Conservation (phyloP, 2,888 invertebrate species). For the Maniola hyperantus region DNA sequence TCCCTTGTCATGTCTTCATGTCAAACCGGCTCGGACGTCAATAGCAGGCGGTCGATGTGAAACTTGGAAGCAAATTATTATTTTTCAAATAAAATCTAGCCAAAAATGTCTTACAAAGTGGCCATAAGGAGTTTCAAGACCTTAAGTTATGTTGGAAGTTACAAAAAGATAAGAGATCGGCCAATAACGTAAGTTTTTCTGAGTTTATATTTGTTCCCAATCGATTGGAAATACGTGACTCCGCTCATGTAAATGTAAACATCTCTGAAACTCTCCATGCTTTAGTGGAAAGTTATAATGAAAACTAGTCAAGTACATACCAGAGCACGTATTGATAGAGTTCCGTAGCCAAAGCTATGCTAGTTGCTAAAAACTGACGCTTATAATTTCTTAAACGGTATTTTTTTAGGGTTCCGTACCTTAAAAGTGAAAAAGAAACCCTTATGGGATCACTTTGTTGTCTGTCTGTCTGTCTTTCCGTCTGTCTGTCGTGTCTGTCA, state of each 20-base stretch:
- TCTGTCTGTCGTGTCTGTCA: no score
- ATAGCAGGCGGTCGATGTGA: constrained; percentile 3
- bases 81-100: constrained; percentile 52
- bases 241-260: constrained; percentile 25
- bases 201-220: neutral
- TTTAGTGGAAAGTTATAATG: neutral
- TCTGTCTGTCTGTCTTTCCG: no score
- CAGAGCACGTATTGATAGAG: no score
- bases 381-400: no score
- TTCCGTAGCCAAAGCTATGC: no score
- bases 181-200: constrained; percentile 63
- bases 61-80: neutral
- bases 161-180: constrained; percentile 64
- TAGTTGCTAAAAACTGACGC: no score
- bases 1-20: neutral
- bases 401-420: no score
- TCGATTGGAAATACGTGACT: constrained; percentile 11
- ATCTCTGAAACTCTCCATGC: neutral
- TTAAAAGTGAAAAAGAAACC: no score
- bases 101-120: constrained; percentile 67
- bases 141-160: constrained; percentile 68
- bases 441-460: no score
- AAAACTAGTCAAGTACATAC: neutral
- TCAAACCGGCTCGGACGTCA: constrained; percentile 32
- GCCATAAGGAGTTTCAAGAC: constrained; percentile 62